Base-by-base conservation (phyloP, 2,888 invertebrate species). In the Nephrotoma flavescens region DNA sequence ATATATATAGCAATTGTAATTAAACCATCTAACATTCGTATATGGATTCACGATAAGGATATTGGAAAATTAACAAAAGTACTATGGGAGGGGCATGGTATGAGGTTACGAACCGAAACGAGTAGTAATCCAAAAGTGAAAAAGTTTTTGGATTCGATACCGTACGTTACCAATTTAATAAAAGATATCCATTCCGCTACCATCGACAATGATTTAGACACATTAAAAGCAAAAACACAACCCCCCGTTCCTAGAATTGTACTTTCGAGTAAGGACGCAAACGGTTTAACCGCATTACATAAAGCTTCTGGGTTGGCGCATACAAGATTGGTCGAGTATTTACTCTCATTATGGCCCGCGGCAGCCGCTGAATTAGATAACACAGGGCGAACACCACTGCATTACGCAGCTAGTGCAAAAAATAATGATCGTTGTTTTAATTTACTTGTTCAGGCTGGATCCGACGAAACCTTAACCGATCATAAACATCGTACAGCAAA, bases 31-130 rank as follows among this genome's bases (percentile, higher is more conserved):
- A 97, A 97, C 90, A 97, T 98, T 88, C 93, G 98, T 89, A 98
- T 98, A 93, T 98, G 98, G 98, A 97, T 98, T 89, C 97, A 98
- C 91, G 97, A 98, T 91, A 95, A 96, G 91, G 97, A 98, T 91
- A 94, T 98, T 91, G 94, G 94, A 86, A 95, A 96, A 89, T 92
- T 98, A 89, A 97, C 97, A 92, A 95, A 96, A 90, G 96, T 97
- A 4, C 93, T 98, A 86, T 96, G 97, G 96, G 96, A 96, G 89
- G 98, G 98, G 0, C 96, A 97, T 90, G 98, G 98, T 0, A 93
- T 95, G 87, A 94, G 96, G 88, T 93, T 98, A 86, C 93, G 96
- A 87, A 95, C 95, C 89, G 97, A 97, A 90, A 96, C 96, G 45
- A 96, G 96, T 91, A 96, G 95, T 90, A 96, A 97, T 92, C 94